phyloP scores from a whole-genome alignment of 2,113 vertebrate species.

The Gymnogyps californianus region DNA sequence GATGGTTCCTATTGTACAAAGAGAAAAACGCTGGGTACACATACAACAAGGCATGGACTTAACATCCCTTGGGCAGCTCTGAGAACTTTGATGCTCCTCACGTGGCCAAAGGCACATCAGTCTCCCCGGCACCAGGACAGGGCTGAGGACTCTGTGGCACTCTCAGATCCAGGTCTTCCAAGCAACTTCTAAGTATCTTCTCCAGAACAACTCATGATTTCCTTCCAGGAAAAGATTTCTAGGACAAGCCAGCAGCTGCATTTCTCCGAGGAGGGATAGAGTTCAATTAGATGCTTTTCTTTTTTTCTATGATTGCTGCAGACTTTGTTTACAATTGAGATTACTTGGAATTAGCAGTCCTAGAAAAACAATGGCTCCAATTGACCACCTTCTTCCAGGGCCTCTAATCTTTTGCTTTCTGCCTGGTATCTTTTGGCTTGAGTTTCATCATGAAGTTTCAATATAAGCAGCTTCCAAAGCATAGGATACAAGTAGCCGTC shows the following conservation, averaged over 20 bases:
- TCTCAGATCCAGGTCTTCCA: background rate
- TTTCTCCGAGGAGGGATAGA: background rate
- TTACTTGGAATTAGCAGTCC: background rate
- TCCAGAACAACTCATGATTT: background rate
- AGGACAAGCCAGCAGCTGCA: background rate
- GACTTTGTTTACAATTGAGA: background rate
- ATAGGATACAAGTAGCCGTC: background rate
- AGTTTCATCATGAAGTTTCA: background rate
- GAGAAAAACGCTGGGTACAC: background rate
- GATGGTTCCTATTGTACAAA: background rate
- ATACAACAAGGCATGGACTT: background rate
- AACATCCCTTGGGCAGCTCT: background rate
- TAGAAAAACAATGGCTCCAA: background rate
- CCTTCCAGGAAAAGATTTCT: background rate
- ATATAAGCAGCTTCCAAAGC: background rate
- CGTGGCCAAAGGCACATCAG: fast-evolving
- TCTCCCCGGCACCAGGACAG: background rate
- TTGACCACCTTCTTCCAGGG: background rate
- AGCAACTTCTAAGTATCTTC: background rate
- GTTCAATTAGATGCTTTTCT: background rate
- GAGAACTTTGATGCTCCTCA: background rate
- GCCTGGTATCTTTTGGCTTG: background rate
- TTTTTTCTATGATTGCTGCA: background rate
- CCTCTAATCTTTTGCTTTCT: background rate
- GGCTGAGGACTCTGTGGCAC: background rate